Conservation (phyloP, 2,113 vertebrate species). For the Percopsis transmontana region DNA sequence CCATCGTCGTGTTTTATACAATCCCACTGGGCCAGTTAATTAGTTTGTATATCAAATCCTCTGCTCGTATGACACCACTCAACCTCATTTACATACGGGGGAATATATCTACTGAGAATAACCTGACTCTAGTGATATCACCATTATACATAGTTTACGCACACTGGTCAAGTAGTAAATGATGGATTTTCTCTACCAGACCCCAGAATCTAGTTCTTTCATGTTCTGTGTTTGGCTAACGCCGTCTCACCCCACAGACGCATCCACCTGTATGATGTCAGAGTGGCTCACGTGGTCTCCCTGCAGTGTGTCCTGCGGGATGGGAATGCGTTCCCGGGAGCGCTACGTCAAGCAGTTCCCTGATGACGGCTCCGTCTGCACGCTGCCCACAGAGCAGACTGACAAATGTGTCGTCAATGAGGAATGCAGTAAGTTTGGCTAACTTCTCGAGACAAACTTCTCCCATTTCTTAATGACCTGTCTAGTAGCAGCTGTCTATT, state of each 20-base stretch:
- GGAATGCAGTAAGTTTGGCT: conserved; percentile 88
- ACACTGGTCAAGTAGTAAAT: too few relatives aligned
- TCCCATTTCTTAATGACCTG: neutral
- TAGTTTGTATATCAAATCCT: too few relatives aligned
- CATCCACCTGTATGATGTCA: conserved; percentile 97
- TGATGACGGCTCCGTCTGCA: conserved; percentile 93
- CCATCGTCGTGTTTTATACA: too few relatives aligned
- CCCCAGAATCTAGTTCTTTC: too few relatives aligned
- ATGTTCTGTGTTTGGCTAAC: neutral
- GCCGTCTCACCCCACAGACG: conserved; percentile 74
- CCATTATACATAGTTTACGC: too few relatives aligned
- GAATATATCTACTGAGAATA: too few relatives aligned
- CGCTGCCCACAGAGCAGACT: conserved; percentile 89
- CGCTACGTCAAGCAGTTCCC: conserved; percentile 97
- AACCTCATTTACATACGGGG: too few relatives aligned
- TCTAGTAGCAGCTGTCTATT: neutral
- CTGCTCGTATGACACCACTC: too few relatives aligned
- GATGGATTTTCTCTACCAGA: too few relatives aligned
- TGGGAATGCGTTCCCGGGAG: conserved; percentile 89
- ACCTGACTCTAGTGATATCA: too few relatives aligned
- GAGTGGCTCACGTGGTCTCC: conserved; percentile 99
- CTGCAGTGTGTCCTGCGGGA: conserved; percentile 90
- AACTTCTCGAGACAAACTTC: neutral
- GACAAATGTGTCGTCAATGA: conserved; percentile 94
- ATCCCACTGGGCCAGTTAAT: too few relatives aligned